phyloP scores from a whole-genome alignment of 2,888 invertebrate species.

The Rhyacophila evoluta region DNA sequence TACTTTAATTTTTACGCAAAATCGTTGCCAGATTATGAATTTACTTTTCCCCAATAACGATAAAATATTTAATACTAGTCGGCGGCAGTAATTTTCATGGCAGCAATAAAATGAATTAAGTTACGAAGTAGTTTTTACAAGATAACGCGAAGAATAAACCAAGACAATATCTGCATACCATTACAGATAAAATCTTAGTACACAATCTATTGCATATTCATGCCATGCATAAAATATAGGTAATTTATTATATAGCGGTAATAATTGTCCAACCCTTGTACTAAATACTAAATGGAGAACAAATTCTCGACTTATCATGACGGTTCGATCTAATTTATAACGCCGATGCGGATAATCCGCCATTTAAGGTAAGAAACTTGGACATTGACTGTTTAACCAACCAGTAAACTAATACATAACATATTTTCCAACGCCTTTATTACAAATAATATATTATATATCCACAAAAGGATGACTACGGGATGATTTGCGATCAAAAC shows the following conservation, averaged over 20 bases:
- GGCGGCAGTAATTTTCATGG: no score
- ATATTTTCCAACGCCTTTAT: background rate
- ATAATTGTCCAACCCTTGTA: conserved; percentile 18
- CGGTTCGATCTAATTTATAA: background rate
- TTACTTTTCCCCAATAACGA: no score
- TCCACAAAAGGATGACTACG: no score
- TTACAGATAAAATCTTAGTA: background rate
- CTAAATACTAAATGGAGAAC: conserved; percentile 14
- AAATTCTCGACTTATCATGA: conserved; percentile 22
- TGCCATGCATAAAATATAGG: background rate
- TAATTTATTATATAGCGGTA: background rate
- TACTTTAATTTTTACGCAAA: no score
- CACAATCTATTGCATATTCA: background rate
- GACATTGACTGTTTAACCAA: background rate
- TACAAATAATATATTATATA: no score
- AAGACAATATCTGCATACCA: background rate
- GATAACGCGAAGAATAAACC: no score
- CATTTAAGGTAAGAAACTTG: conserved; percentile 13
- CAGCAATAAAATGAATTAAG: no score
- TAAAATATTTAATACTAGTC: no score
- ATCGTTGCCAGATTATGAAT: no score
- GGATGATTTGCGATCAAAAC: no score
- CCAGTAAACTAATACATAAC: background rate
- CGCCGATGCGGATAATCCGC: background rate
- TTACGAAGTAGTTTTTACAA: no score